These are phyloP conservation scores for Hippocampus abdominalis DNA, from an alignment of 2,113 vertebrate species.

Conservation along the genomic window DNA sequence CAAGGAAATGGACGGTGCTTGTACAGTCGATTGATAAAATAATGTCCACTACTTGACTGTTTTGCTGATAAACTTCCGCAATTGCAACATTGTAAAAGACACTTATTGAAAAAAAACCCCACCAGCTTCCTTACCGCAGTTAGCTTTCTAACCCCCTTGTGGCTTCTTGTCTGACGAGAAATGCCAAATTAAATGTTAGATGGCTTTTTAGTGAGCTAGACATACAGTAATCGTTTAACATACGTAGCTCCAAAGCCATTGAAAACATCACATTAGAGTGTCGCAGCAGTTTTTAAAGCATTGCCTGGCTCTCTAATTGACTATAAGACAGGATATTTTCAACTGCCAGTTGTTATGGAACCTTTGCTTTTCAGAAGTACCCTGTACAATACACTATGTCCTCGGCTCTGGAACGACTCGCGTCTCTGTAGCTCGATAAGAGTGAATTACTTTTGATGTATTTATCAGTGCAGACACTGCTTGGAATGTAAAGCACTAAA, in stretches of 20 bases:
- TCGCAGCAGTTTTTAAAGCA: not conserved
- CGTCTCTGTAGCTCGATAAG: too few species aligned
- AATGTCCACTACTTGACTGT: not conserved
- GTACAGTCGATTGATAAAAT: not conserved
- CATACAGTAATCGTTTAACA: not conserved
- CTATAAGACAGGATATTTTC: not conserved
- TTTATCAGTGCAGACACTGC: too few species aligned
- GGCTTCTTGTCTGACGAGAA: not conserved
- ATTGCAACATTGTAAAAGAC: not conserved
- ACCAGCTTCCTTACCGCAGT: not conserved
- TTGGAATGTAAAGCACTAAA: not conserved
- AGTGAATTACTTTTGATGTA: too few species aligned
- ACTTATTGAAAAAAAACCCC: not conserved
- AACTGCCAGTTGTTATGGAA: not conserved
- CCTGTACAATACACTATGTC: too few species aligned
- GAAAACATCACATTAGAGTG: not conserved
- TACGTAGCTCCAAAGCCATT: not conserved
- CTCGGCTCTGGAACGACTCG: too few species aligned
- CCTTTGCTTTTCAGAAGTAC: not conserved
- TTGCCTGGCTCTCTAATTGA: not conserved
- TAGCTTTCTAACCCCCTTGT: not conserved
- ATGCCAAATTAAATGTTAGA: slow-evolving; percentile 7
- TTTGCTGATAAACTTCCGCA: not conserved
- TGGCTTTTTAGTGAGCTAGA: slow-evolving; percentile 10
- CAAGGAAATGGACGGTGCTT: not conserved